Base-by-base conservation (phyloP, 2,113 vertebrate species). In the Gopherus evgoodei region DNA sequence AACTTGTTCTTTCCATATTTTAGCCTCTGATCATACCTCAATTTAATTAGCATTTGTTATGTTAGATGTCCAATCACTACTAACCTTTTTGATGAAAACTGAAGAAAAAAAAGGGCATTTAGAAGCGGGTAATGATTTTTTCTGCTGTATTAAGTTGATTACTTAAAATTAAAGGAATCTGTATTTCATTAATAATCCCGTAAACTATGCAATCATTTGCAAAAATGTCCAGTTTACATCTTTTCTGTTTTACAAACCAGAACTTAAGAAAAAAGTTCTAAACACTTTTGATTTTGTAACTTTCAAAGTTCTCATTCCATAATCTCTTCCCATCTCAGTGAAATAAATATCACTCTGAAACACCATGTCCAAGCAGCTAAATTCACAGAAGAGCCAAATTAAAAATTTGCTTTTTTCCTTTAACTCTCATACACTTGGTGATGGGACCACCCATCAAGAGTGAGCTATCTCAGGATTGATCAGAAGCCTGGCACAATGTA, bases 381-480 rank as follows among this genome's bases (percentile, higher is more conserved):
- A 95, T 47, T 85, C 94, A 92, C 81, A 93, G 84, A 91, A 69
- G 27, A 95, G 52, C 53, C 91, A 96, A 97, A 97, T 97, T 96
- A 97, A 97, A 97, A 97, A 95, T 93, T 94, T 94, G 62, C 53
- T 91, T 92, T 82, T 54, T 95, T 93, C 78, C 87, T 94, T 90
- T 93, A 95, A 91, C 56, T 97, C 90, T 81, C 89, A 76, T 72
- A 78, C 3, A 6, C 42, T 93, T 57, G 3, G 11, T 95, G 96
- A 96, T 92, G 86, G 89, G 87, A 80, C 94, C 91, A 98, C 98
- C 96, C 93, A 97, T 98, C 97, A 98, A 86, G 80, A 93, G 75
- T 83, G 91, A 97, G 91, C 90, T 98, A 97, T 98, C 96, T 97
- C 84, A 93, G 93, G 91, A 97, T 6, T 94, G 95, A 97, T 98